Conservation (phyloP, 2,888 invertebrate genomes). For the Leptura quadrifasciata region DNA sequence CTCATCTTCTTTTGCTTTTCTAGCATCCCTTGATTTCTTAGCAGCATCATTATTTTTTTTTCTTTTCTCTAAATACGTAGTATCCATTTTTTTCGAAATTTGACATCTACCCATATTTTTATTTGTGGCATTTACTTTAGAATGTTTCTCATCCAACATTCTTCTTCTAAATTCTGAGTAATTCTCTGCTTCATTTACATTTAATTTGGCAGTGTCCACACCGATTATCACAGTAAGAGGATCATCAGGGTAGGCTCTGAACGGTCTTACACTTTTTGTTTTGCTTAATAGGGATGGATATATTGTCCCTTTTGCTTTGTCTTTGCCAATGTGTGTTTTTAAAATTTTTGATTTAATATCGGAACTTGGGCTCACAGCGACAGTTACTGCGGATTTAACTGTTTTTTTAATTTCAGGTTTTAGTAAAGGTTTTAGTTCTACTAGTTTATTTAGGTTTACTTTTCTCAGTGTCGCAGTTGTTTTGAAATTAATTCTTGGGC, state of each 20-base stretch:
- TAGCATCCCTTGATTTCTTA: conserved; percentile 92
- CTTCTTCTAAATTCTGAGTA: conserved; percentile 83
- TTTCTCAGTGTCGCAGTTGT: too few species aligned
- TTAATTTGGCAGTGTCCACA: neutral
- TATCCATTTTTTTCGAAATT: conserved; percentile 75
- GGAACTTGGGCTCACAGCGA: too few species aligned
- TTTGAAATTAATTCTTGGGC: too few species aligned
- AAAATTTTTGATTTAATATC: too few species aligned
- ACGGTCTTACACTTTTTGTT: neutral
- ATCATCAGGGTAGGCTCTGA: conserved; percentile 1
- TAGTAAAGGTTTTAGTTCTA: too few species aligned
- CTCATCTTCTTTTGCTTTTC: conserved; percentile 93
- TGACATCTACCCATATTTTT: conserved; percentile 80
- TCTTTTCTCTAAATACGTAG: conserved; percentile 89
- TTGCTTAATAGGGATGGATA: neutral
- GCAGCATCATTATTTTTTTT: conserved; percentile 96
- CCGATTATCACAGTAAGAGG: conserved; percentile 3
- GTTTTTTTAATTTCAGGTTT: too few species aligned
- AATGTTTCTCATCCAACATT: conserved; percentile 81
- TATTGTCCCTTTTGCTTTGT: too few species aligned
- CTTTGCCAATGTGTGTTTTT: too few species aligned
- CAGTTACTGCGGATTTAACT: too few species aligned
- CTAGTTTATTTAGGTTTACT: too few species aligned
- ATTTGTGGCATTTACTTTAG: conserved; percentile 77
- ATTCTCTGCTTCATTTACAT: conserved; percentile 74